Conservation (phyloP, 2,797 vertebrate species). For the Catamblyrhynchus diadema region DNA sequence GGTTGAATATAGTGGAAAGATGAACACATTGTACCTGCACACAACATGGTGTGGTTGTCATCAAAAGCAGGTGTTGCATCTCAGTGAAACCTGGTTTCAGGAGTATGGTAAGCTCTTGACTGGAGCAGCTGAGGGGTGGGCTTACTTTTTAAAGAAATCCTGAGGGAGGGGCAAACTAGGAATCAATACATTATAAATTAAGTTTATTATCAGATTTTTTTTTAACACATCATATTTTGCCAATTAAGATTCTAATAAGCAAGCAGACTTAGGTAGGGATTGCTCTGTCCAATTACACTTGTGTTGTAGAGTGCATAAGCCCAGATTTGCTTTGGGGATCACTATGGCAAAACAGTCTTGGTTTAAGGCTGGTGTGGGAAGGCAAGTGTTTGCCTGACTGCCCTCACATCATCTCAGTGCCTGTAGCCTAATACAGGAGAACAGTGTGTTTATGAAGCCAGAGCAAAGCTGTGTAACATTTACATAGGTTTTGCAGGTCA, state of each 20-base stretch:
- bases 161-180: neutral
- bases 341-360: neutral
- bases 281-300: neutral
- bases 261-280: neutral
- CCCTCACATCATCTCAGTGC: neutral
- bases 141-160: neutral
- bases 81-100: neutral
- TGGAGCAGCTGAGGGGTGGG: neutral
- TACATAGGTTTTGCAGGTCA: neutral
- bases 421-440: neutral
- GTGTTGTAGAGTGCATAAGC: neutral
- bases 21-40: neutral
- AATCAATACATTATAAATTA: neutral
- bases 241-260: neutral
- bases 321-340: neutral
- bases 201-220: neutral
- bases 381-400: neutral
- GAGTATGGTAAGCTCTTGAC: neutral
- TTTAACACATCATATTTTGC: neutral
- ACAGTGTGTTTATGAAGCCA: neutral
- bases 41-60: fast-evolving
- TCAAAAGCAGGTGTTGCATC: neutral
- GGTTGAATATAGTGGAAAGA: neutral
- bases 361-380: neutral
- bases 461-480: neutral